Evolutionary conservation across 2,113 vertebrate species (phyloP), one percentile per base, ranked within the genome.

Genomic region (Pantherophis guttatus): DNA sequence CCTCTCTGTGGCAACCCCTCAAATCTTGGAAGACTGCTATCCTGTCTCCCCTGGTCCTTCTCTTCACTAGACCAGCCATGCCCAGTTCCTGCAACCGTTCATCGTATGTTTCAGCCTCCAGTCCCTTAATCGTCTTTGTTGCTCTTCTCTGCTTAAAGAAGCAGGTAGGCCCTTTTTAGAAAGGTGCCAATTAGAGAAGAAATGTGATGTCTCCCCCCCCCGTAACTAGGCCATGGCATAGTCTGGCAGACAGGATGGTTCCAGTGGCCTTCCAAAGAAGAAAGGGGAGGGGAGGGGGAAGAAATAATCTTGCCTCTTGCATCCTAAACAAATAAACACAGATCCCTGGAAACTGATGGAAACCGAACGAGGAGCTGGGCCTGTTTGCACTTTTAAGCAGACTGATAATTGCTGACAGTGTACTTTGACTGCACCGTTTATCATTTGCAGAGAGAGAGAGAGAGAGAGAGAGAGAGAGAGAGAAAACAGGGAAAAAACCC

Each of bases 201-300:
- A 92, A 24, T 6, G 11, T 93, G 92, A 12, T 2, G 9, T 24
- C 91, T 91, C 86, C 81, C 86, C 86, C 81, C 86, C 86, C 0
- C 0, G 6, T 52, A 87, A 23, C 62, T 87, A 65, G 94, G 92
- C 94, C 94, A 70, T 87, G 19, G 55, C 86, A 48, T 81, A 89
- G 26, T 92, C 70, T 90, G 15, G 29, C 26, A 12, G 88, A 88
- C 1, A 0, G 0, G 53, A 70, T 0, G 33, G 1, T 52, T 92
- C 26, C 90, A 90, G 94, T 90, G 0, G 10, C 33, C 88, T n/a
- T 91, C 11, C 58, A 87, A 87, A 58, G 29, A 85, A 4, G 0
- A 2, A 65, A 29, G 62, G 29, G 4, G 1, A 48, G 44, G 44
- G 29, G 0, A n/a, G 48, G 48, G 48, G 48, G 10, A 11, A 62